Conservation (phyloP, 2,113 vertebrate genomes). For the Cyanocitta stelleri region DNA sequence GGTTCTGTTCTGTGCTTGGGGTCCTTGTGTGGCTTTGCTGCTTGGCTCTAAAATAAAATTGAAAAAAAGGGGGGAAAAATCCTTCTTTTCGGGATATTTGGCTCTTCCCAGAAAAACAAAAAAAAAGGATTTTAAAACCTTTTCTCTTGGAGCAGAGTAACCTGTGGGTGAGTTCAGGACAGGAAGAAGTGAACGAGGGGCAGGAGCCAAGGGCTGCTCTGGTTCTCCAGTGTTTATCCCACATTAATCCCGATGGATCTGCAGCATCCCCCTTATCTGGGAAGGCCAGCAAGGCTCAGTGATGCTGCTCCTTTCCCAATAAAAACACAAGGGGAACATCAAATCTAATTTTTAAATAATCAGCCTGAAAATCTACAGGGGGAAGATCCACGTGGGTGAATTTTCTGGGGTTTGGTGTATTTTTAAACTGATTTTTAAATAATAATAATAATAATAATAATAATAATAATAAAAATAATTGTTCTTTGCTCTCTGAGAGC, state of each 20-base stretch:
- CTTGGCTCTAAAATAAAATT: neutral
- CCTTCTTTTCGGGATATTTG: neutral
- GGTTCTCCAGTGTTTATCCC: neutral
- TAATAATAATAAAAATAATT: neutral
- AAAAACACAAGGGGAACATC: neutral
- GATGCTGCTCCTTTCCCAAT: neutral
- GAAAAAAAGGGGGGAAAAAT: accelerated
- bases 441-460: neutral
- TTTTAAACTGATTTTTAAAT: neutral
- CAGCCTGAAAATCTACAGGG: neutral
- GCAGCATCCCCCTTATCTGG: neutral
- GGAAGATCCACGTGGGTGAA: accelerated
- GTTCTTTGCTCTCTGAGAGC: neutral
- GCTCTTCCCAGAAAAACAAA: neutral
- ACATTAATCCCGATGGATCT: neutral
- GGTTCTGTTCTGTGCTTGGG: neutral
- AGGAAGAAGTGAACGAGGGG: neutral
- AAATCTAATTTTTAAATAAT: neutral
- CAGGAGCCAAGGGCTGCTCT: neutral
- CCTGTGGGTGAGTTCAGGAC: neutral
- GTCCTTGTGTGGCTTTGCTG: neutral
- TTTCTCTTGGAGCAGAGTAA: neutral
- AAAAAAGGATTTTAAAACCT: neutral
- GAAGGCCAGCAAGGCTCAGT: neutral
- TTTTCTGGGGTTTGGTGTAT: neutral